Base-by-base conservation (phyloP, 2,797 vertebrate species). In the Limosa lapponica region DNA sequence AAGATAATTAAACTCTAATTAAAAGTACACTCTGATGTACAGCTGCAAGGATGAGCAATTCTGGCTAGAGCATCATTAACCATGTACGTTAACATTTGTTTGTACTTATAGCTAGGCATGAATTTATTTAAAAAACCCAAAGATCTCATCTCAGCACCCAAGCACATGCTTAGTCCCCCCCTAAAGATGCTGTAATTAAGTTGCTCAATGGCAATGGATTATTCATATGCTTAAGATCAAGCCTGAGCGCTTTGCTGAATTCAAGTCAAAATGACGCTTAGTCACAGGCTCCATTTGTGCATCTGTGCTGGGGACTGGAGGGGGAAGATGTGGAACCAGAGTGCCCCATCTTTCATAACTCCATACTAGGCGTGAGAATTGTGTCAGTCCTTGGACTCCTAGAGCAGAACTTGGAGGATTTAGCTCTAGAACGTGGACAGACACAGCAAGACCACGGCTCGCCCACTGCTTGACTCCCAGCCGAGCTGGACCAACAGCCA, bases 1-100 rank as follows among this genome's bases (percentile, higher is more conserved):
- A 95, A 94, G 16, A 95, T 96, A 97, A 97, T 97, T 94, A 95
- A 93, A 85, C 52, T 95, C 82, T 91, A 96, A 97, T 96, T 96
- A 96, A 95, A 94, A 91, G 85, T 92, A 92, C 73, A 54, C 65
- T 95, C 90, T 91, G 90, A 97, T 87, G 93, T 97, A 95, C 93
- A 89, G 89, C 91, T 85, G 81, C 78, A 93, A 78, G 52, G 83
- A 93, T 89, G 81, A 95, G 92, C 71, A 95, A 64, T 92, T 90
- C 90, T 83, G 52, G 86, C 80, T 81, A 85, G 20, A 89, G 48
- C 79, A 57, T 94, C 90, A 8, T 96, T 96, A 97, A 93, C 87
- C 58, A 64, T n/a, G 62, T 52, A 93, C 0, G 5, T 48, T 83
- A 73, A 30, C 81, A 91, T 95, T 95, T 96, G 72, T 82, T 91